Evolutionary conservation across 1,140 invertebrate species (phyloP).

Genomic region (Ostrea edulis): DNA sequence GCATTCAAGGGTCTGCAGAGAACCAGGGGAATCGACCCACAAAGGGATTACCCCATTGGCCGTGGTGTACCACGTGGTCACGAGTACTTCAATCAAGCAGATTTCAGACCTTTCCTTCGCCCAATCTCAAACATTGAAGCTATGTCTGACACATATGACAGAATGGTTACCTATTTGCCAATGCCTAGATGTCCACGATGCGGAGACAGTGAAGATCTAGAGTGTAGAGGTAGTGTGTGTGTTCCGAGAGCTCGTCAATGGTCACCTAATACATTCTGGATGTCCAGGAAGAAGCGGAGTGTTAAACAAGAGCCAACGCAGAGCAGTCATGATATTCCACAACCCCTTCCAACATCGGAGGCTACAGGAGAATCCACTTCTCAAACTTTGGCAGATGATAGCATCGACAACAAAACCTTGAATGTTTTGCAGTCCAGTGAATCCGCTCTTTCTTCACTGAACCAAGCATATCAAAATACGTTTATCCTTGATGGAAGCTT

Average conservation of each 20-base stretch:
- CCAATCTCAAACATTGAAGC: constrained; percentile 56
- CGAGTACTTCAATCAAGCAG: constrained; percentile 1
- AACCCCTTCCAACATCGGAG: background rate
- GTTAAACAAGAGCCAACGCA: background rate
- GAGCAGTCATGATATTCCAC: background rate
- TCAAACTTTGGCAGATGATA: background rate
- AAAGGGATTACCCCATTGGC: constrained; percentile 9
- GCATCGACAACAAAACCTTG: background rate
- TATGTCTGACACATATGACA: constrained; percentile 51
- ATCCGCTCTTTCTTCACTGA: background rate
- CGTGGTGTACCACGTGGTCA: constrained; percentile 1
- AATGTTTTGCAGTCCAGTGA: background rate
- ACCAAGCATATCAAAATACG: constrained; percentile 50
- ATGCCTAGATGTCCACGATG: constrained; percentile 47
- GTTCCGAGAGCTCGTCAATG: background rate
- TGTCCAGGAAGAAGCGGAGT: background rate
- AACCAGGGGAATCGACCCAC: background rate
- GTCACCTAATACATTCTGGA: background rate
- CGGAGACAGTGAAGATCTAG: background rate
- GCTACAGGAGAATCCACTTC: background rate
- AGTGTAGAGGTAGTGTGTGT: background rate
- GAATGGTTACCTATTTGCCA: constrained; percentile 55
- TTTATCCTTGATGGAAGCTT: constrained; percentile 45
- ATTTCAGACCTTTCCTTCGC: constrained; percentile 47
- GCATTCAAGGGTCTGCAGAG: constrained; percentile 66